Evolutionary conservation across 1,140 invertebrate genomes (phyloP).

Genomic region (Hyphantria cunea): DNA sequence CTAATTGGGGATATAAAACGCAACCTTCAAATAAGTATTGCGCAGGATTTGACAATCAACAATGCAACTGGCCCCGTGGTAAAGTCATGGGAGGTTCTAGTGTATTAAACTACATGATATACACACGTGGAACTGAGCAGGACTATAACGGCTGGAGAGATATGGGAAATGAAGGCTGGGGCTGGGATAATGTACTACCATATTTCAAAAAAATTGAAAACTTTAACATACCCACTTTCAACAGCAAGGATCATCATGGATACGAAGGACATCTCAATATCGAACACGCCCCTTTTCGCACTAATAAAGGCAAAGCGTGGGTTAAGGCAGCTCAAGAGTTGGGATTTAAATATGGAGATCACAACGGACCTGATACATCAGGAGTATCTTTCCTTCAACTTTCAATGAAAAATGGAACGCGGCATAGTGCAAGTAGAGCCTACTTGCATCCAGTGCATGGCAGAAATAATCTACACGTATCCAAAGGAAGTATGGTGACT

Average conservation of each 20-base stretch:
- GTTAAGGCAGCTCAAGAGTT: conserved; percentile 85
- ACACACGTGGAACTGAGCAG: conserved; percentile 88
- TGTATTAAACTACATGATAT: conserved; percentile 95
- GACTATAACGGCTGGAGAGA: conserved; percentile 92
- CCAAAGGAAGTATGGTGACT: conserved; percentile 85
- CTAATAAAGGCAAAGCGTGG: conserved; percentile 85
- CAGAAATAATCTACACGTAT: conserved; percentile 85
- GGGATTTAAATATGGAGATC: conserved; percentile 87
- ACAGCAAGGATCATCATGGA: conserved; percentile 82
- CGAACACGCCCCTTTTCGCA: conserved; percentile 81
- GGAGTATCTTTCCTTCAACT: conserved; percentile 86
- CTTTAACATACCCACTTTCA: conserved; percentile 82
- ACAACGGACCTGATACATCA: conserved; percentile 86
- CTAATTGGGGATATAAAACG: conserved; percentile 84
- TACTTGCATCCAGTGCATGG: conserved; percentile 86
- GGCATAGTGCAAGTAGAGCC: conserved; percentile 89
- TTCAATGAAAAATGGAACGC: conserved; percentile 86
- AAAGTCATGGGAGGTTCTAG: conserved; percentile 93
- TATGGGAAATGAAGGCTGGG: conserved; percentile 91
- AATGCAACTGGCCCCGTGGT: conserved; percentile 88
- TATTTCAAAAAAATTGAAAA: conserved; percentile 92
- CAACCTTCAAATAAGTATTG: conserved; percentile 82
- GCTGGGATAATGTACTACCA: conserved; percentile 89
- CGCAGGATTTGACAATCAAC: conserved; percentile 82
- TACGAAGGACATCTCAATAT: conserved; percentile 84